These are phyloP conservation scores for Amphipoea oculea DNA, from an alignment of 2,888 invertebrate genomes.

Conservation along the genomic window DNA sequence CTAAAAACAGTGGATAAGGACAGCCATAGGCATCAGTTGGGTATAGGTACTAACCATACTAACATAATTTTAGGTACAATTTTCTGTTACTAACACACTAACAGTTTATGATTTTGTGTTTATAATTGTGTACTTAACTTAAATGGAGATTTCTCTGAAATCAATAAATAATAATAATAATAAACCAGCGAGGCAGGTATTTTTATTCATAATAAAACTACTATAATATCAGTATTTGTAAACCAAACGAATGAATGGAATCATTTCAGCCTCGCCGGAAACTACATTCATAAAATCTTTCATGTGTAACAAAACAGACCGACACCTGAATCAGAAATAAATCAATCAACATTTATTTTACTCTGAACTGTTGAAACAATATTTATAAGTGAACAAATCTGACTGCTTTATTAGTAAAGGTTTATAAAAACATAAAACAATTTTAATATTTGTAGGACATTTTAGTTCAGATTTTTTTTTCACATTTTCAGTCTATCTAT, in stretches of 20 bases:
- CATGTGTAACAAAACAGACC: slow-evolving; percentile 17
- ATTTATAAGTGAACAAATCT: background rate
- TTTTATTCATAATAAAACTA: too few species aligned
- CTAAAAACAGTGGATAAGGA: too few species aligned
- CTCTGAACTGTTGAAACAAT: background rate
- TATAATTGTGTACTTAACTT: too few species aligned
- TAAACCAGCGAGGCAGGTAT: too few species aligned
- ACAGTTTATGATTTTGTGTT: too few species aligned
- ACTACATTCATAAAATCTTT: slow-evolving; percentile 30
- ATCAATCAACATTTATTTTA: slow-evolving; percentile 16
- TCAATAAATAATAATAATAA: too few species aligned
- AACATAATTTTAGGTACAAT: too few species aligned
- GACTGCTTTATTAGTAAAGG: background rate
- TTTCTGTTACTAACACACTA: too few species aligned
- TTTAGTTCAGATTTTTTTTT: background rate
- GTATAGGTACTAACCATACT: too few species aligned
- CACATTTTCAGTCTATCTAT: background rate
- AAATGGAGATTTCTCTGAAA: too few species aligned
- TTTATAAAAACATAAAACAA: slow-evolving; percentile 1
- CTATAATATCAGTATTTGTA: slow-evolving; percentile 18
- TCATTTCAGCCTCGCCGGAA: slow-evolving; percentile 16
- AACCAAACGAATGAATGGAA: slow-evolving; percentile 32
- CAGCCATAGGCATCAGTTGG: too few species aligned
- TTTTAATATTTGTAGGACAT: background rate
- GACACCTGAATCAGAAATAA: slow-evolving; percentile 29